Evolutionary conservation across 2,113 vertebrate genomes (phyloP).

Genomic region (Mus pahari): DNA sequence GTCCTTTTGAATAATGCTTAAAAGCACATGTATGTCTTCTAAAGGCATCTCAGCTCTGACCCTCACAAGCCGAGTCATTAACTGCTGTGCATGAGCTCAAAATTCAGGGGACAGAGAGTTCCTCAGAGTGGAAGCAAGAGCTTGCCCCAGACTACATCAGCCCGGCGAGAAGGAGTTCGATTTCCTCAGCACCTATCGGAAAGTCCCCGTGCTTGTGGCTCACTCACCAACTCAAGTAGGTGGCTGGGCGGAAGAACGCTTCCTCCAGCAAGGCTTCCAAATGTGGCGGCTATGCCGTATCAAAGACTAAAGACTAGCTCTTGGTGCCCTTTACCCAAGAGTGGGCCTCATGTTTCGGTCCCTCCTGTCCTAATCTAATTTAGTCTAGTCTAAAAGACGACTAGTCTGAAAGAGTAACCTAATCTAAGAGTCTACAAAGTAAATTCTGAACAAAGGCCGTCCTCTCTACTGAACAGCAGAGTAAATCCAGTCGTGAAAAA

Average conservation of each 20-base stretch:
- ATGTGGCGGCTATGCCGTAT: not conserved
- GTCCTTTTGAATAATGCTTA: not conserved
- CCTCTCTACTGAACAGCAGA: not conserved
- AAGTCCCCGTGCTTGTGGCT: not conserved
- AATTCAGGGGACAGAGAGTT: not conserved
- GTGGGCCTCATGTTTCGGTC: not conserved
- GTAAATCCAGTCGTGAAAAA: not conserved
- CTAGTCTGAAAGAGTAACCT: not conserved
- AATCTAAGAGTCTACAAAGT: not conserved
- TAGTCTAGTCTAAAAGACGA: not conserved
- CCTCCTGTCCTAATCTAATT: not conserved
- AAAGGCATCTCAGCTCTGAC: not conserved
- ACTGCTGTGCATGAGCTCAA: not conserved
- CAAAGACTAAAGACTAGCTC: not conserved
- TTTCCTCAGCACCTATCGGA: accelerated
- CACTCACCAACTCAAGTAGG: not conserved
- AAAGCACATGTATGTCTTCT: not conserved
- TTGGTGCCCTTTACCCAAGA: not conserved
- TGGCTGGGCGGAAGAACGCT: not conserved
- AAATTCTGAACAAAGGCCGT: not conserved
- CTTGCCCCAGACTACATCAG: not conserved
- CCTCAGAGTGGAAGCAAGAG: not conserved
- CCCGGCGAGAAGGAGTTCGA: not conserved
- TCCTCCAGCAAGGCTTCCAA: not conserved
- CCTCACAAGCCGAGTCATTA: not conserved